A percentile compares a stretch with the other conserved stretches of the same genome.
Conservation (phyloP, 2,888 invertebrate species). For the Girardia tigrina region DNA sequence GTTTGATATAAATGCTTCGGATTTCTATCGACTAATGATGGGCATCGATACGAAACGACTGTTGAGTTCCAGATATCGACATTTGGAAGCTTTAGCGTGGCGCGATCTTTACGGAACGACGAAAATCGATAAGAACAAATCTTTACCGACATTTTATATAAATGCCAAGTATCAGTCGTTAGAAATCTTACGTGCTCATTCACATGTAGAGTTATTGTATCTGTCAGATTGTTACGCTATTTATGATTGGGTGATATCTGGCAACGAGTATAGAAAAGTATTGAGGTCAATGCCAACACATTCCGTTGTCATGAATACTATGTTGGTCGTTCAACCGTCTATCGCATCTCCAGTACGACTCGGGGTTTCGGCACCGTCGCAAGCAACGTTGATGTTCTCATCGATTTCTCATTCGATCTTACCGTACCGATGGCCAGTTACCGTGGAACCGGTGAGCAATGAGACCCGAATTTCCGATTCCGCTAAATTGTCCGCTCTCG, state of each 20-base stretch:
- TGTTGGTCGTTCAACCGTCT: background rate
- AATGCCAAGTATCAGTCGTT: background rate
- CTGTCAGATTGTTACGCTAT: background rate
- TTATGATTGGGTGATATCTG: background rate
- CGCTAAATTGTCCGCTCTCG: constrained; percentile 79
- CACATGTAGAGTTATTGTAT: background rate
- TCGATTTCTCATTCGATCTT: background rate
- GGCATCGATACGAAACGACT: background rate
- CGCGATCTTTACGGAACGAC: background rate
- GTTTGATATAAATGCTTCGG: background rate
- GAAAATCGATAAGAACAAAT: background rate
- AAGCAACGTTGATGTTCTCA: background rate
- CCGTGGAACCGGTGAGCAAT: background rate
- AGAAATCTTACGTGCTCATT: background rate
- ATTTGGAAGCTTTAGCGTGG: background rate
- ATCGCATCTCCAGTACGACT: background rate
- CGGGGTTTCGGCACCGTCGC: background rate
- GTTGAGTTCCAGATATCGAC: background rate
- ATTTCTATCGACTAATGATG: background rate
- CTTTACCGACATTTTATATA: background rate
- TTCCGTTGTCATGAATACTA: background rate
- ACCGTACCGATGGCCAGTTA: background rate
- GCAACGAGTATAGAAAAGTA: background rate
- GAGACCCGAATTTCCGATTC: constrained; percentile 58
- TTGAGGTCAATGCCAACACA: background rate